These are phyloP conservation scores for Gandaritis pyraliata DNA, from an alignment of 2,888 invertebrate species.

Conservation along the genomic window DNA sequence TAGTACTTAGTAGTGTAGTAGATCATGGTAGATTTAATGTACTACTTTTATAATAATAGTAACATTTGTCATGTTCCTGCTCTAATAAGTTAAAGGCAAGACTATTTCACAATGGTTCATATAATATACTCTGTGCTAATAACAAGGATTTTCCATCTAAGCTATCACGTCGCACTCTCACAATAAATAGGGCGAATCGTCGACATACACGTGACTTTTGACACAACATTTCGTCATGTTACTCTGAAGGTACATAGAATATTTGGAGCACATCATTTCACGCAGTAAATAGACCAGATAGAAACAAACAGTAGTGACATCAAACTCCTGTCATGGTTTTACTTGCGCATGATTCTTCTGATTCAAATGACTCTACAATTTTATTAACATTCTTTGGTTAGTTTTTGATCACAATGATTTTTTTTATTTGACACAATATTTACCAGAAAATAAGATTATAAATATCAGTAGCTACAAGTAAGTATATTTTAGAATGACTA, in stretches of 20 bases:
- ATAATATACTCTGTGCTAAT: too few species aligned
- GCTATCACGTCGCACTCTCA: neutral
- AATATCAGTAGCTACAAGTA: too few species aligned
- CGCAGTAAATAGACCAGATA: neutral
- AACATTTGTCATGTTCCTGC: too few species aligned
- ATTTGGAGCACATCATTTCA: neutral
- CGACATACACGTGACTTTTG: neutral
- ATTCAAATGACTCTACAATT: conserved; percentile 1
- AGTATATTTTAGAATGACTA: too few species aligned
- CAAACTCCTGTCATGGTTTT: neutral
- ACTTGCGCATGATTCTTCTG: neutral
- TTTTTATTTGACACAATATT: too few species aligned
- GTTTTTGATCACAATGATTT: too few species aligned
- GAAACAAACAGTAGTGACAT: neutral
- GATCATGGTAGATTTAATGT: too few species aligned
- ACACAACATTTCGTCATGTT: neutral
- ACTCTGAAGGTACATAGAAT: neutral
- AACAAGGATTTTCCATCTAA: conserved; percentile 4
- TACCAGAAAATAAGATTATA: too few species aligned
- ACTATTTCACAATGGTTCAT: too few species aligned
- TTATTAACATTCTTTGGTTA: too few species aligned
- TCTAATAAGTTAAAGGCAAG: neutral
- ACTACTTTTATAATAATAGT: too few species aligned
- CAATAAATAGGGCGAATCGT: neutral
- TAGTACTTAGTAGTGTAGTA: too few species aligned